Base-by-base conservation (phyloP, 1,140 invertebrate genomes). In the Drosophila varians region DNA sequence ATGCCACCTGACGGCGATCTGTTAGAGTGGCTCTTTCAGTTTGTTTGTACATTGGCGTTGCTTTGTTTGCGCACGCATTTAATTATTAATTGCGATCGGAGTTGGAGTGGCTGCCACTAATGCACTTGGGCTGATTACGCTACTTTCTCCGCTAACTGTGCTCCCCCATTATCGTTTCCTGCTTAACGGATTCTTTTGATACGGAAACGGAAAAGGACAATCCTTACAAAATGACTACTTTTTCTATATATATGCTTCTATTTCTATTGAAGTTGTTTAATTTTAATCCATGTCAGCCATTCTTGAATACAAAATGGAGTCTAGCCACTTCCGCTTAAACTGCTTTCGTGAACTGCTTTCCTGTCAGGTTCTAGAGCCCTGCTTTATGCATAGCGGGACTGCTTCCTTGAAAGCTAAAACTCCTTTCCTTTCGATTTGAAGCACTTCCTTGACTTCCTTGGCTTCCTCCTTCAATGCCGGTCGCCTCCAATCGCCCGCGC, bases 41-140 rank as follows among this genome's bases (percentile, higher is more conserved):
- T 70, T 87, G 80, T 74, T 71, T 82, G 79, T 64, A 82, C 82
- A 87, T 87, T 87, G 84, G 80, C 64, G 64, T 76, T 48, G 76
- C 34, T 69, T 76, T 53, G 58, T 28, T 61, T 42, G 57, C 36
- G 51, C 46, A 87, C 74, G 77, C 82, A 87, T 87, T 87, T 87
- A 87, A 77, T 82, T 70, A 69, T 54, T 70, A 78, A 77, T 77
- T 57, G 28, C 47, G 49, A 47, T 54, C 21, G 65, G 42, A 74
- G 46, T 60, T 60, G 65, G 42, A 74, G 46, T 60, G 54, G 64
- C 47, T 68, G 71, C 53, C 48, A 66, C 42, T 51, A 57, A 68
- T 36, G 31, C 36, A 43, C 43, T 49, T 53, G 16, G 38, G 28
- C 14, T 64, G 42, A 61, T 47, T 64, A 8, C 26, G 31, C 31